Evolutionary conservation across 2,113 vertebrate genomes (phyloP), one percentile per base, ranked within the genome.

Genomic region (Propithecus coquereli): DNA sequence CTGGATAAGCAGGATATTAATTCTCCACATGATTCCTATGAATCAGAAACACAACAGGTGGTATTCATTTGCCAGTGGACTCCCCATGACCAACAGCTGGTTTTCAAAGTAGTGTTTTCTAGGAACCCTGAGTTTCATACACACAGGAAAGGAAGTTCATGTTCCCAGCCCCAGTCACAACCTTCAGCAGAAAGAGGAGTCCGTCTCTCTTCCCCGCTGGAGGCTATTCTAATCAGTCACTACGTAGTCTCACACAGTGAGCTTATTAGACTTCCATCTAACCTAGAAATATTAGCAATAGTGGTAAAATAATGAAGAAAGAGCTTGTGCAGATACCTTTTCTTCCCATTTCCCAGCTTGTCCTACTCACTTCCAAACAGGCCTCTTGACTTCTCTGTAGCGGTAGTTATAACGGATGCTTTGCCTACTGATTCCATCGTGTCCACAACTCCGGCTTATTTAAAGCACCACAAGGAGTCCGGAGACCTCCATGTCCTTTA

Each of bases 31-130:
- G 87, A 84, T 57, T 90, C 91, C 93, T 79, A 97, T 94, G 94
- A 97, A 87, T n/a, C 54, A 73, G 84, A 97, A 97, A 96, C 97
- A 47, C 25, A 85, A n/a, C 87, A 94, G 91, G 93, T 94, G 88
- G 54, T 57, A 34, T 37, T 52, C 87, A 37, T 37, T 94, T 43
- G 81, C 63, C 14, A 93, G 0, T 4, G 22, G n/a, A 30, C 66
- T 12, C 20, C 14, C 18, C 47, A 30, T 40, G 37, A 76, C 79
- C 18, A 23, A 50, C 0, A 23, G 30, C 40, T 30, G 30, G 57
- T 50, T 47, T 71, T 25, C 18, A 83, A 18, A 22, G 17, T 6
- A 12, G 20, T 6, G 30, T 74, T 74, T 30, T 8, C 81, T 77
- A 84, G 68, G 9, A 54, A 18, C 5, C 32, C 25, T 40, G 52